Evolutionary conservation across 2,113 vertebrate genomes (phyloP).

Genomic region (Lycaon pictus): DNA sequence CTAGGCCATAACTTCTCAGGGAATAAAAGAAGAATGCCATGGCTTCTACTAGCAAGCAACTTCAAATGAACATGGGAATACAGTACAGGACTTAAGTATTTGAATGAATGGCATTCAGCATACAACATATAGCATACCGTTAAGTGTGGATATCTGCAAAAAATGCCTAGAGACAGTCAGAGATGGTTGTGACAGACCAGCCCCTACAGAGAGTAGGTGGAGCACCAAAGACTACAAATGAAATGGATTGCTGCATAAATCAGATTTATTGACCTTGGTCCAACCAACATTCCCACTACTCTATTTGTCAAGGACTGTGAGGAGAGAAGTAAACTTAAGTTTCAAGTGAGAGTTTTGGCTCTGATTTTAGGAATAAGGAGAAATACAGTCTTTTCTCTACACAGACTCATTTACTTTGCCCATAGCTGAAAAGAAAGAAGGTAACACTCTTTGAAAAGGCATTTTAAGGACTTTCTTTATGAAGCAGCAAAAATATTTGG

Average conservation of each 20-base stretch:
- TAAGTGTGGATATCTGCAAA: background rate
- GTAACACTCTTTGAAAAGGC: background rate
- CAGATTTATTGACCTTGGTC: background rate
- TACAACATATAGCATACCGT: background rate
- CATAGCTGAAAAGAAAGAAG: background rate
- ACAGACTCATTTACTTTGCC: background rate
- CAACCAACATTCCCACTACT: background rate
- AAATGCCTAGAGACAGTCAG: background rate
- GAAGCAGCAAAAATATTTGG: background rate
- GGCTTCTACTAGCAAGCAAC: background rate
- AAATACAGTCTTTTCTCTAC: background rate
- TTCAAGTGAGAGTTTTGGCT: background rate
- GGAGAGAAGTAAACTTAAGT: background rate
- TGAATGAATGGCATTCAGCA: background rate
- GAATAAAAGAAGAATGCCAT: background rate
- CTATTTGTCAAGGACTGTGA: background rate
- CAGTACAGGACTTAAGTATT: background rate
- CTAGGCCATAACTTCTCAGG: background rate
- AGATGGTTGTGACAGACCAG: background rate
- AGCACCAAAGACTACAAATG: too few species aligned
- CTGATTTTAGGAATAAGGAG: background rate
- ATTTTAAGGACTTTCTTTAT: background rate
- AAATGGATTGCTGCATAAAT: background rate
- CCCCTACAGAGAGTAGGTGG: fast-evolving
- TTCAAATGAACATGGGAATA: background rate